These are phyloP conservation scores for Trissolcus basalis DNA, from an alignment of 1,140 invertebrate genomes.

Conservation along the genomic window DNA sequence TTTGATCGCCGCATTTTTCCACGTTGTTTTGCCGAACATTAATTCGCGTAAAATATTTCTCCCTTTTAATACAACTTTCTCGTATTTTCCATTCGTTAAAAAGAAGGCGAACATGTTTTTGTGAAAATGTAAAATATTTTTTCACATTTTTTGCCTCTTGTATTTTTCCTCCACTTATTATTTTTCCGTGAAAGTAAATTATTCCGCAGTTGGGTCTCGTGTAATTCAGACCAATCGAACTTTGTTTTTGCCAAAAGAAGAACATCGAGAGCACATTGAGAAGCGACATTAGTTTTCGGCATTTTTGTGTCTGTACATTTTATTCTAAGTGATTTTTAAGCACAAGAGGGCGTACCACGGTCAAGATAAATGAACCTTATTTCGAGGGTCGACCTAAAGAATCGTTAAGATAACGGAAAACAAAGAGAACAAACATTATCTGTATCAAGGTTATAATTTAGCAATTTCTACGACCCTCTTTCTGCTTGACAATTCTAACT, in stretches of 20 bases:
- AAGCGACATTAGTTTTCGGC: slow-evolving; percentile 18
- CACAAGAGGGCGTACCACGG: slow-evolving; percentile 28
- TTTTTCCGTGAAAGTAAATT: slow-evolving; percentile 2
- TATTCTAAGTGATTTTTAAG: slow-evolving; percentile 56
- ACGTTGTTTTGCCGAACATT: slow-evolving; percentile 4
- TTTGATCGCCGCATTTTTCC: slow-evolving; percentile 15
- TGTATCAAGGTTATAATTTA: no score
- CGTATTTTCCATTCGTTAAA: not conserved
- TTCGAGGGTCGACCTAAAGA: slow-evolving; percentile 29
- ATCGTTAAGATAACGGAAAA: slow-evolving; percentile 37
- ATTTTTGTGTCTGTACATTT: slow-evolving; percentile 33
- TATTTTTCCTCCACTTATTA: not conserved
- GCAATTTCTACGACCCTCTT: no score
- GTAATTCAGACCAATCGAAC: slow-evolving; percentile 26
- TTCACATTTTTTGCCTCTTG: slow-evolving; percentile 2
- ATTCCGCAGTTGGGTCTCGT: not conserved
- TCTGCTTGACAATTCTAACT: no score
- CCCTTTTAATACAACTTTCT: slow-evolving; percentile 6
- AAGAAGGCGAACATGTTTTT: no score
- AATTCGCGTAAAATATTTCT: slow-evolving; percentile 28
- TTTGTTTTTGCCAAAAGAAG: slow-evolving; percentile 1
- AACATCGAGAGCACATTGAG: not conserved
- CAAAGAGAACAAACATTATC: slow-evolving; percentile 15
- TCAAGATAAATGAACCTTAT: slow-evolving; percentile 40
- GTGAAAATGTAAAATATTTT: slow-evolving; percentile 1